A percentile compares a stretch with the other conserved stretches of the same genome.
Conservation (phyloP, 1,140 invertebrate genomes). For the Nasonia longicornis region DNA sequence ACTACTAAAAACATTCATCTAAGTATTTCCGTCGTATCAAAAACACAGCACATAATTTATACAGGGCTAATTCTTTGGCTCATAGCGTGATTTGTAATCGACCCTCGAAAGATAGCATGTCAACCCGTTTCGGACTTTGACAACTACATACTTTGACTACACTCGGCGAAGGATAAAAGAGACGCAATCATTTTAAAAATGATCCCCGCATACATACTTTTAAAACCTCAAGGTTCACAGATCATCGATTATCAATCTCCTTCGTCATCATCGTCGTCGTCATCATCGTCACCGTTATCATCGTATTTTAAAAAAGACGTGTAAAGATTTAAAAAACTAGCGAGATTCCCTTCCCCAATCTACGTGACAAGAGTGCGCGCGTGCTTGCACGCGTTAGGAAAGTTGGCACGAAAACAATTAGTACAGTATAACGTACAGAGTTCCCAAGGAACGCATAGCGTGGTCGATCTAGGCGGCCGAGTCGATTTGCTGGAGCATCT, state of each 20-base stretch:
- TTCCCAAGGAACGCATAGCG: not conserved
- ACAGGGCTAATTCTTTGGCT: conserved; percentile 41
- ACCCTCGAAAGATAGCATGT: conserved; percentile 15
- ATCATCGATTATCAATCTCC: conserved; percentile 15
- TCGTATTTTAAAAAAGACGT: conserved; percentile 44
- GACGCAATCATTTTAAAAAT: conserved; percentile 40
- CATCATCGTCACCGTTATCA: not conserved
- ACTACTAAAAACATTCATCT: conserved; percentile 30
- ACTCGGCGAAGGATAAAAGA: not conserved
- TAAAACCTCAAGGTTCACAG: conserved; percentile 27
- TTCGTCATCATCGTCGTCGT: not conserved
- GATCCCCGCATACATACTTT: conserved; percentile 28
- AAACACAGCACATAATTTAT: conserved; percentile 22
- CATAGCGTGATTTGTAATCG: conserved; percentile 37
- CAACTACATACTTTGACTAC: not conserved
- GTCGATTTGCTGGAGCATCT: conserved; percentile 71
- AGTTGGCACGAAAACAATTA: conserved; percentile 44
- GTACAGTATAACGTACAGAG: conserved; percentile 37
- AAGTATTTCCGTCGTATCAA: conserved; percentile 23
- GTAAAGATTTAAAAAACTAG: conserved; percentile 47
- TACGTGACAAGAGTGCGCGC: conserved; percentile 17
- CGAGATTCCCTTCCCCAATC: conserved; percentile 36
- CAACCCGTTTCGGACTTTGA: not conserved
- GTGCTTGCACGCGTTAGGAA: conserved; percentile 8
- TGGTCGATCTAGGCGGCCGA: not conserved